phyloP scores from a whole-genome alignment of 2,797 vertebrate species.

The Gouania willdenowi region DNA sequence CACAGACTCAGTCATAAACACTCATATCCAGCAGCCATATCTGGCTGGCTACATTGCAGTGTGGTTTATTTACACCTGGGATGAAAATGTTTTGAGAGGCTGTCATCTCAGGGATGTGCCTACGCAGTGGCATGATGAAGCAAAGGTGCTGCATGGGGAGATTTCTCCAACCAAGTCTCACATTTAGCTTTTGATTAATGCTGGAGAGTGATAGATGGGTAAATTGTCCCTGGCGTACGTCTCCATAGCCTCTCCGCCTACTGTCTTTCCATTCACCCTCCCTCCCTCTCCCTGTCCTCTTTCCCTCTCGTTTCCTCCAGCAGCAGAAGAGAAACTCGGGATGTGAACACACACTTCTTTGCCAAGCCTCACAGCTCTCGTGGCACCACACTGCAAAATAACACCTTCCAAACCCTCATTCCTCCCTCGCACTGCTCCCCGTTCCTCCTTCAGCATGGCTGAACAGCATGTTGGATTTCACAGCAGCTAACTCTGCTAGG shows the following conservation, averaged over 20 bases:
- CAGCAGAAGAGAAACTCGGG: conserved; percentile 42
- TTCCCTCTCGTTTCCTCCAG: conserved; percentile 30
- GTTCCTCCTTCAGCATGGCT: conserved; percentile 49
- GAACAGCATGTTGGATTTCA: conserved; percentile 60
- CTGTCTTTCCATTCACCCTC: conserved; percentile 50
- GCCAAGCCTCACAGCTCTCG: conserved; percentile 71
- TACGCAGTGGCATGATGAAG: conserved; percentile 3
- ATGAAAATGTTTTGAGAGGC: conserved; percentile 38
- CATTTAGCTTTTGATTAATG: conserved; percentile 37
- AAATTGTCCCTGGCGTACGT: conserved; percentile 43
- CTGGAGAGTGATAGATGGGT: conserved; percentile 38
- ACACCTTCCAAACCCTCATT: conserved; percentile 60
- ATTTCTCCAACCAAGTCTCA: conserved; percentile 9
- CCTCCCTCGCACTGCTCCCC: conserved; percentile 28
- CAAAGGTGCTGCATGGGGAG: conserved; percentile 7
- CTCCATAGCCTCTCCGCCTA: conserved; percentile 32
- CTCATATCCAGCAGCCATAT: conserved; percentile 19
- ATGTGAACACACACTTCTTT: conserved; percentile 56
- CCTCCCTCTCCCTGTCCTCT: conserved; percentile 16
- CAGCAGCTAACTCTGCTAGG: conserved; percentile 39
- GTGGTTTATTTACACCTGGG: conserved; percentile 45
- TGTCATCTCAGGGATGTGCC: conserved; percentile 23
- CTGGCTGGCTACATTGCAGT: not conserved
- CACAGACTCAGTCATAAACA: not conserved
- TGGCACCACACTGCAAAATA: conserved; percentile 70